Base-by-base conservation (phyloP, 92 coral and sea anemone species). In the Phenganax stokvisi region DNA sequence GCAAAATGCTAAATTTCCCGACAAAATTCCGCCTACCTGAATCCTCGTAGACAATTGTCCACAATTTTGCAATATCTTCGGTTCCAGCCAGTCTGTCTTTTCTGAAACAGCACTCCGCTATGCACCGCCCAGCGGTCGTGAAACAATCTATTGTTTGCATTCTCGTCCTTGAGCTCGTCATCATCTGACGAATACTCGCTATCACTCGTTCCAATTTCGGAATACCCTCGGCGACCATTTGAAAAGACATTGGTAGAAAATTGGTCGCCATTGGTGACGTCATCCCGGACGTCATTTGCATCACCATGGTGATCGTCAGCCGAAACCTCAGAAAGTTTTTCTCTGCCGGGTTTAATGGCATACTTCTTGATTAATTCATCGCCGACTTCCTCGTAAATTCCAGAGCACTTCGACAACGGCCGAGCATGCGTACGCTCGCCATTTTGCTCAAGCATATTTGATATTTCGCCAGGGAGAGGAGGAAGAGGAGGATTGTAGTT, bases 401-500 rank as follows among this genome's bases (percentile, higher is more conserved):
- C 83, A 17, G 83, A 79, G 51, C 27, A 56, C 44, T 64, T 63
- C 59, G 83, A 79, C 51, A 17, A 12, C 10, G 83, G 73, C 54
- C 74, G 59, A 65, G 51, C 44, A 28, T 56, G 60, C 28, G 10
- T 29, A 13, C 51, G 9, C 27, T 30, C 51, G 70, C 55, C 67
- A 52, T 59, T 76, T 59, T 57, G 37, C 69, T 53, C 74, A 3
- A 63, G 61, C n/a, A 44, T 54, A 12, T 79, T 69, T 7, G 54
- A 12, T 51, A 79, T 67, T 64, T 79, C 83, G 44, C 83, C 66
- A 12, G 98, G 98, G 85, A 94, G 81, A 16, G 96, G 88, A 17
- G 98, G 98, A 6, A 94, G 90, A 30, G 98, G 98, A 4, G 97
- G 91, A 85, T 91, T 88, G 55, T 94, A 94, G 51, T 90, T 85